phyloP scores from a whole-genome alignment of 2,797 vertebrate genomes.

The Pipistrellus kuhlii region DNA sequence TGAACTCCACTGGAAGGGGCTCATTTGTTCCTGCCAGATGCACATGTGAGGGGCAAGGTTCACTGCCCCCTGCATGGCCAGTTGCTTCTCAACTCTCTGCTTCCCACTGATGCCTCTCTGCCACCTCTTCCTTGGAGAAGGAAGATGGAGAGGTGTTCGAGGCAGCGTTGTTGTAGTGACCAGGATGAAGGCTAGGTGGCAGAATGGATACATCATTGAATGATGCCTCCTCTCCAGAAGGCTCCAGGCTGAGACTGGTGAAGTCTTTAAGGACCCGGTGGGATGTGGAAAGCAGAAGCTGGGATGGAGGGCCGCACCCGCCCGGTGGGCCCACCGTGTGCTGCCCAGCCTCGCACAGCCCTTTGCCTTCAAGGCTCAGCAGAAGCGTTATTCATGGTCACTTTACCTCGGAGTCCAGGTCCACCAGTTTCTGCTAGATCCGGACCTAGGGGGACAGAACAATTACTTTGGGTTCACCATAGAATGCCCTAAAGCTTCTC shows the following conservation, averaged over 20 bases:
- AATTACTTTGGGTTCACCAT: background rate
- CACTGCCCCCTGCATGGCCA: background rate
- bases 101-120: background rate
- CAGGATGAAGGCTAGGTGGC: conserved; percentile 88
- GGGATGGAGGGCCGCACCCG: background rate
- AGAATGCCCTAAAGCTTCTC: conserved; percentile 27
- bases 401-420: background rate
- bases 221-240: background rate
- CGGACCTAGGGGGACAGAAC: background rate
- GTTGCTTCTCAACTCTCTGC: background rate
- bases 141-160: background rate
- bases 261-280: background rate
- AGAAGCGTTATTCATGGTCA: background rate
- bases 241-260: fast-evolving
- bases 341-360: background rate
- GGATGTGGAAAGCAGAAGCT: background rate
- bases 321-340: background rate
- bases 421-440: too few relatives aligned
- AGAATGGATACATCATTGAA: conserved; percentile 85
- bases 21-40: background rate
- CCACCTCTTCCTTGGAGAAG: background rate
- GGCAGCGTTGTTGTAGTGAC: conserved; percentile 81
- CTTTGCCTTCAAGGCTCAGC: background rate
- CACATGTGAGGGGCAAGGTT: background rate
- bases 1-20: background rate